These are phyloP conservation scores for Phymorhynchus buccinoides DNA, from an alignment of 1,140 invertebrate genomes.

Conservation along the genomic window DNA sequence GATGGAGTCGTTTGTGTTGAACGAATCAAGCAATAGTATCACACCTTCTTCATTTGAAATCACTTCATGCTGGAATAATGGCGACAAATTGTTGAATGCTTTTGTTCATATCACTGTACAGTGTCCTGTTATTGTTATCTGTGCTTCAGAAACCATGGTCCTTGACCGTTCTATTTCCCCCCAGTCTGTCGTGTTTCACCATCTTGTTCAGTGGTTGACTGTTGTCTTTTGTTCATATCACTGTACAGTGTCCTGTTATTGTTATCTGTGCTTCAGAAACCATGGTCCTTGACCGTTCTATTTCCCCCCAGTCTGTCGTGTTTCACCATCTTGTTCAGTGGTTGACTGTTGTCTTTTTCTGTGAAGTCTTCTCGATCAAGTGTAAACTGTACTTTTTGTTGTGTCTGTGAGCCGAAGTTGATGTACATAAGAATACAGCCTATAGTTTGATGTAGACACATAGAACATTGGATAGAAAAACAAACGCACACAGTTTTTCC, in stretches of 20 bases:
- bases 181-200: not conserved
- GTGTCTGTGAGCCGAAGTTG: not conserved
- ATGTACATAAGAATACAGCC: no score
- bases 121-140: not conserved
- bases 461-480: no score
- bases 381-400: not conserved
- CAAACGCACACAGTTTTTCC: no score
- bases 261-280: not conserved
- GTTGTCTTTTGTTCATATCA: not conserved
- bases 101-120: not conserved
- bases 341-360: not conserved
- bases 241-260: not conserved
- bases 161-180: not conserved
- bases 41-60: not conserved
- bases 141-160: not conserved
- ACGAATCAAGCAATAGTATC: constrained; percentile 1
- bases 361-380: not conserved
- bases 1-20: not conserved
- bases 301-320: not conserved
- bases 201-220: not conserved
- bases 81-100: not conserved
- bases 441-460: no score
- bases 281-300: not conserved
- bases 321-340: not conserved
- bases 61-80: not conserved